Percentiles rank a stretch among this genome's conserved stretches.
Conservation (phyloP, 2,888 invertebrate genomes). For the Phanerotoma sp. region DNA sequence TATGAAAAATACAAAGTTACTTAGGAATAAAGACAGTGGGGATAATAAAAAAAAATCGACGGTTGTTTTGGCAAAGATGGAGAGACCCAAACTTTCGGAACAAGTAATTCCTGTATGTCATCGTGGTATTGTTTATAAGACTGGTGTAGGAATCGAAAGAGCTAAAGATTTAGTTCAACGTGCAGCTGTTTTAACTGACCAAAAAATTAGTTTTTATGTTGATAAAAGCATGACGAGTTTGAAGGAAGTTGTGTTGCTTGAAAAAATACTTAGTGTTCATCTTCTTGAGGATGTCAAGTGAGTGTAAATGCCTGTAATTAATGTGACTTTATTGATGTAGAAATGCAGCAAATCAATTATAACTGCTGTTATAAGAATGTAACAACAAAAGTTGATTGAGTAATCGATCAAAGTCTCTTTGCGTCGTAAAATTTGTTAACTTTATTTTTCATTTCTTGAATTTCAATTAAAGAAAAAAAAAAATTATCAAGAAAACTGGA, state of each 20-base stretch:
- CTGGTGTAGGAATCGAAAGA: conserved; percentile 53
- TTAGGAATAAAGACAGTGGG: conserved; percentile 39
- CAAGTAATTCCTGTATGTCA: conserved; percentile 60
- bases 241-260: conserved; percentile 71
- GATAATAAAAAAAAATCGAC: conserved; percentile 30
- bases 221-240: conserved; percentile 70
- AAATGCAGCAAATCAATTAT: neutral
- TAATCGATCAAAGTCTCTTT: conserved; percentile 13
- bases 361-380: neutral
- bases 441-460: neutral
- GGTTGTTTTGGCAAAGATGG: conserved; percentile 49
- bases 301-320: conserved; percentile 51
- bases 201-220: conserved; percentile 71
- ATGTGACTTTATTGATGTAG: conserved; percentile 3
- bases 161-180: conserved; percentile 74
- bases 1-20: conserved; percentile 45
- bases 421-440: conserved; percentile 8
- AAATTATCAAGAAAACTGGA: too few relatives aligned
- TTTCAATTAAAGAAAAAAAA: too few relatives aligned
- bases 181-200: conserved; percentile 65
- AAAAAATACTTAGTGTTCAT: conserved; percentile 68
- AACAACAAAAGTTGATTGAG: neutral
- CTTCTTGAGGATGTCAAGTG: conserved; percentile 60
- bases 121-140: conserved; percentile 63
- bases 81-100: conserved; percentile 60